Conservation (phyloP, 1,140 invertebrate genomes). For the Magallana angulata region DNA sequence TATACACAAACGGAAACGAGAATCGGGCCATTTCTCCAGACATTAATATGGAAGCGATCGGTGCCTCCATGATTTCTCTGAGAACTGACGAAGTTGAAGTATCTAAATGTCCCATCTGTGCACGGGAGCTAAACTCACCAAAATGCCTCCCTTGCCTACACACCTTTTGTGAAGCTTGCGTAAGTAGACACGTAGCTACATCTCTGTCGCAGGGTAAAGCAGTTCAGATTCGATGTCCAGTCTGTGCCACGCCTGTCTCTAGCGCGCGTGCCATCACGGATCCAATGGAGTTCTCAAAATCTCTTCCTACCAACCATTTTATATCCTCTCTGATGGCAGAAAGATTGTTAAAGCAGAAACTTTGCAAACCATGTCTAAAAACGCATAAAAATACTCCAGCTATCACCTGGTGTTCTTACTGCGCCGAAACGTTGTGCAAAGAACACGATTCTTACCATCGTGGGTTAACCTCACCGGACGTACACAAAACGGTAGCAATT, state of each 20-base stretch:
- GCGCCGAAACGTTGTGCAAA: constrained; percentile 47
- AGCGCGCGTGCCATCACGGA: constrained; percentile 36
- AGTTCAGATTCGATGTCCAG: constrained; percentile 47
- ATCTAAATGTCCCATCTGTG: constrained; percentile 50
- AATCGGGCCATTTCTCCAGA: neutral
- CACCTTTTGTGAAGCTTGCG: constrained; percentile 46
- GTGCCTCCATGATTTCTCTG: constrained; percentile 20
- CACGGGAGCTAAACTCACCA: constrained; percentile 44
- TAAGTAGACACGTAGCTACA: constrained; percentile 39
- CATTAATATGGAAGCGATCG: constrained; percentile 29
- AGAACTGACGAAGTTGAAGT: constrained; percentile 36
- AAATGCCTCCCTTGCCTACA: constrained; percentile 49
- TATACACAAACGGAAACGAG: neutral
- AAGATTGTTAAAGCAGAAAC: constrained; percentile 36
- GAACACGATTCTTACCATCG: constrained; percentile 50
- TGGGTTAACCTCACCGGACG: constrained; percentile 38
- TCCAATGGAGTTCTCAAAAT: constrained; percentile 37
- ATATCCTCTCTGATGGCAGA: constrained; percentile 49
- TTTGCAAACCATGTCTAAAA: constrained; percentile 49
- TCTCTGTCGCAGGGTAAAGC: constrained; percentile 25
- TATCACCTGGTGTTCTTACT: constrained; percentile 51
- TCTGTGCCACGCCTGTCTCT: constrained; percentile 48
- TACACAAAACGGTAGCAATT: constrained; percentile 45
- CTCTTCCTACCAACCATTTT: constrained; percentile 42
- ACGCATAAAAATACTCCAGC: constrained; percentile 38